These are phyloP conservation scores for Oscheius sp. DNA, from an alignment of 2,888 invertebrate genomes.

Conservation along the genomic window DNA sequence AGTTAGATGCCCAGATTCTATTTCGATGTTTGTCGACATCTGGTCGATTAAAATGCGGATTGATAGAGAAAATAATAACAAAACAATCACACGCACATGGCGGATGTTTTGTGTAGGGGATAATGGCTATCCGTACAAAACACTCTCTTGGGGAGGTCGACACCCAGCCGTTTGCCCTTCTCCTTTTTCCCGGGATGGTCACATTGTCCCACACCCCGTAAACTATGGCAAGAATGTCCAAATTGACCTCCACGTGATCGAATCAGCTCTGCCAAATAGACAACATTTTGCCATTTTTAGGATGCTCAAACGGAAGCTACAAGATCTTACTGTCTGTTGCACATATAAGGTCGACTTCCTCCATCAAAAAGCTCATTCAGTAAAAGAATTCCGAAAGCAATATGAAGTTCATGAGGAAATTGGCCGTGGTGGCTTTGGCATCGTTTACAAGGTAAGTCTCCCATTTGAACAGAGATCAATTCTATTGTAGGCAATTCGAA, in stretches of 20 bases:
- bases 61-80: too few species aligned
- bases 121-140: too few species aligned
- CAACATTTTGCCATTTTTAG: slow-evolving; percentile 40
- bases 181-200: too few species aligned
- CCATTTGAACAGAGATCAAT: slow-evolving; percentile 37
- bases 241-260: neutral
- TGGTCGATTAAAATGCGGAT: too few species aligned
- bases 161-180: too few species aligned
- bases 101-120: too few species aligned
- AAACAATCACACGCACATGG: too few species aligned
- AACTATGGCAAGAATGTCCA: too few species aligned
- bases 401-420: slow-evolving; percentile 67
- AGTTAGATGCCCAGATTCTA: too few species aligned
- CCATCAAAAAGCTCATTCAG: slow-evolving; percentile 65
- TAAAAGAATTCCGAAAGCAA: slow-evolving; percentile 62
- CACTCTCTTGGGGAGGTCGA: too few species aligned
- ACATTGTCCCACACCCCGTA: neutral
- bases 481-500: slow-evolving; percentile 55
- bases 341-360: slow-evolving; percentile 68
- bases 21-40: too few species aligned
- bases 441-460: slow-evolving; percentile 62
- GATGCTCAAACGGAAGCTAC: slow-evolving; percentile 69
- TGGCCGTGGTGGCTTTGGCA: slow-evolving; percentile 69
- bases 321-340: slow-evolving; percentile 68
- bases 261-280: neutral